These are phyloP conservation scores for Battus philenor DNA, from an alignment of 1,140 invertebrate species.

Conservation along the genomic window DNA sequence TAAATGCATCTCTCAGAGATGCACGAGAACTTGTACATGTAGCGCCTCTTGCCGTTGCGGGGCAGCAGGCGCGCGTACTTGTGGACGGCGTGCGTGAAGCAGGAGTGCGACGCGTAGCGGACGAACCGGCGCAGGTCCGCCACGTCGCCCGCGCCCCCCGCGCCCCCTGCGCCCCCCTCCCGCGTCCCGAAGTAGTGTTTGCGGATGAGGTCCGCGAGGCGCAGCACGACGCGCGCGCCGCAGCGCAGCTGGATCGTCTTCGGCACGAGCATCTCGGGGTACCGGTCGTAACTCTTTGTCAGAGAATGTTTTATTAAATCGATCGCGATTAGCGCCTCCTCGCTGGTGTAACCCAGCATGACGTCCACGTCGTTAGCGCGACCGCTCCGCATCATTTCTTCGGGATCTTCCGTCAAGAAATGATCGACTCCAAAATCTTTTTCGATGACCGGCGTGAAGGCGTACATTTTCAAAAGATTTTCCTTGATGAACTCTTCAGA, in stretches of 20 bases:
- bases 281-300: conserved; percentile 34
- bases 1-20: conserved; percentile 8
- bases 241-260: conserved; percentile 30
- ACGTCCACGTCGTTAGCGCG: conserved; percentile 76
- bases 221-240: conserved; percentile 25
- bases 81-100: background rate
- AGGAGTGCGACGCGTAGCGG: background rate
- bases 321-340: conserved; percentile 66
- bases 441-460: conserved; percentile 59
- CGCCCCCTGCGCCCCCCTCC: conserved; percentile 30
- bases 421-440: conserved; percentile 48
- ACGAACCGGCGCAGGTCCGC: background rate
- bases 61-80: background rate
- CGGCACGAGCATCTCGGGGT: conserved; percentile 36
- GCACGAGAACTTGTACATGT: conserved; percentile 14
- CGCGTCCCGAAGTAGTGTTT: conserved; percentile 69
- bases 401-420: conserved; percentile 47
- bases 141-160: conserved; percentile 31
- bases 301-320: conserved; percentile 28
- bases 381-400: conserved; percentile 45
- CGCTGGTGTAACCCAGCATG: conserved; percentile 76
- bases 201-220: conserved; percentile 48
- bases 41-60: background rate
- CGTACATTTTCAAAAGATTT: conserved; percentile 36
- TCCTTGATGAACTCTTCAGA: conserved; percentile 28